A percentile compares a stretch with the other conserved stretches of the same genome.
phyloP scores from a whole-genome alignment of 2,113 vertebrate genomes.

The Cynoglossus semilaevis region DNA sequence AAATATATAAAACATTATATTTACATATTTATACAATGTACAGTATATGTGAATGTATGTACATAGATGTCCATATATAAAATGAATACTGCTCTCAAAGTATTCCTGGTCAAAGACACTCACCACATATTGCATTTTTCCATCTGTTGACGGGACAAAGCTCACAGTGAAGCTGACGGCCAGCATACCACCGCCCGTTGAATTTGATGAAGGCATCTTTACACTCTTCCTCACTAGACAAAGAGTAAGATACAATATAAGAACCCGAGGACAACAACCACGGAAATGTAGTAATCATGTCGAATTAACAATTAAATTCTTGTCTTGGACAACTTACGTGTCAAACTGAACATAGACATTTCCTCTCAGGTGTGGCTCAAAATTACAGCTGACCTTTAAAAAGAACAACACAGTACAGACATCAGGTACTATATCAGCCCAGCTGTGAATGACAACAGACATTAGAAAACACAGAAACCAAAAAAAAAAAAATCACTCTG shows the following conservation, averaged over 20 bases:
- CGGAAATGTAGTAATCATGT: too few relatives aligned
- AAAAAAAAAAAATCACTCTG: too few relatives aligned
- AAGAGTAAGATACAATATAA: neutral
- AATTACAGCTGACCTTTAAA: conserved; percentile 93
- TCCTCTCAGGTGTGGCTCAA: conserved; percentile 93
- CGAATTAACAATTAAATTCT: neutral
- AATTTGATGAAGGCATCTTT: conserved; percentile 87
- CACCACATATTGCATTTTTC: conserved; percentile 98
- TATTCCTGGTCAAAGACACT: conserved; percentile 11
- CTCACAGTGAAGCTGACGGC: conserved; percentile 94
- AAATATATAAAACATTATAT: too few relatives aligned
- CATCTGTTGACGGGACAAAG: conserved; percentile 94
- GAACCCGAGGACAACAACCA: neutral
- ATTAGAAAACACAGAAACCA: too few relatives aligned
- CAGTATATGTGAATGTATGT: too few relatives aligned
- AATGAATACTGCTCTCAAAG: too few relatives aligned
- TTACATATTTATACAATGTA: too few relatives aligned
- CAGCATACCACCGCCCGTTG: conserved; percentile 95
- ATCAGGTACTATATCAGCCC: too few relatives aligned
- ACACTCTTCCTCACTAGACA: conserved; percentile 89
- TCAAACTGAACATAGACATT: conserved; percentile 97
- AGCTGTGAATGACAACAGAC: too few relatives aligned
- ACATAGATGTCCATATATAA: neutral
- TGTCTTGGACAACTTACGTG: conserved; percentile 79
- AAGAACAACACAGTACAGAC: neutral